Percentiles rank a stretch among this genome's conserved stretches.
Evolutionary conservation across 2,888 invertebrate genomes (phyloP).

Genomic region (Platycheirus rosarum): DNA sequence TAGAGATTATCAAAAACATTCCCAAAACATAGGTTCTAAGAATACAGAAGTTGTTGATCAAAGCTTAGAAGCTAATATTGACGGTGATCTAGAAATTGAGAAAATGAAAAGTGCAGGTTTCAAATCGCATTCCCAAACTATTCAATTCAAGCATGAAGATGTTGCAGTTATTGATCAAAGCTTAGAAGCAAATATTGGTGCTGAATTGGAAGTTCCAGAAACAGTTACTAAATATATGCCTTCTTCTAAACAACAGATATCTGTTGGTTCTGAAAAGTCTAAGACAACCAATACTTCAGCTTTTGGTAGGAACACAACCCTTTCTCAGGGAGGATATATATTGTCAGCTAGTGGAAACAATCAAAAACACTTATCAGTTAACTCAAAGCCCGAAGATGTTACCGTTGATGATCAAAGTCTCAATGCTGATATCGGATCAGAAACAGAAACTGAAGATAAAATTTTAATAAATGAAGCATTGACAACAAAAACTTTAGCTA

Average conservation of each 20-base stretch:
- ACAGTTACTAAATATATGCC: background rate
- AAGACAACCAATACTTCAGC: background rate
- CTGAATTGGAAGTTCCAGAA: background rate
- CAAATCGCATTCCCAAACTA: too few species aligned
- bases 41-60: background rate
- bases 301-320: background rate
- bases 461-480: too few species aligned
- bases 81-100: too few species aligned
- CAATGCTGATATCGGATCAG: background rate
- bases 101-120: too few species aligned
- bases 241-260: background rate
- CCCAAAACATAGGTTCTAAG: too few species aligned
- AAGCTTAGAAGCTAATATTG: slow-evolving; percentile 2
- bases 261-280: background rate
- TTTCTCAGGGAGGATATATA: background rate
- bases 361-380: background rate
- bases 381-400: background rate
- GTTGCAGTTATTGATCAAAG: background rate
- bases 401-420: slow-evolving; percentile 8
- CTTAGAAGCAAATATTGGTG: background rate
- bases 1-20: too few species aligned
- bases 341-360: background rate
- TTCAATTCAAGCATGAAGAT: background rate
- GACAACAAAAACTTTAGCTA: background rate
- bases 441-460: background rate